Evolutionary conservation across 2,888 invertebrate species (phyloP), one percentile per base, ranked within the genome.

Genomic region (Hirtodrosophila duncani): DNA sequence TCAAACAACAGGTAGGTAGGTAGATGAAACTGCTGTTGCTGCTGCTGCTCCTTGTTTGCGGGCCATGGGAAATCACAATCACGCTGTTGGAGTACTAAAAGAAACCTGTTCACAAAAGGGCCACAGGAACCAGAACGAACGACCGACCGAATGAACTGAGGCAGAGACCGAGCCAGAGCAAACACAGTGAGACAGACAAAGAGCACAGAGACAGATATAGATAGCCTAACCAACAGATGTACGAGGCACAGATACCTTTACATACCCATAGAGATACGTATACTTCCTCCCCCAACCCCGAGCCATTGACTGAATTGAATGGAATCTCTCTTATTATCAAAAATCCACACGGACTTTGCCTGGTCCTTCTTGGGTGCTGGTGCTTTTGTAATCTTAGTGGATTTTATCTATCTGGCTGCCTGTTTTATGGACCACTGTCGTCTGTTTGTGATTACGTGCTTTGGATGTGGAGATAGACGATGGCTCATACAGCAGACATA

Each of bases 41-140:
- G 24, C 44, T 11, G 49, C 29, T 43, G 63, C 68, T 70, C 48
- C 68, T 58, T 67, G 67, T 68, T 67, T 61, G 67, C 61, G 48
- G 62, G 49, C 67, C 75, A 79, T 79, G 82, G 81, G 82, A 82
- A 80, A 75, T 81, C 61, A 63, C 50, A 80, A 75, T 81, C 61
- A 63, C 50, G 64, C 56, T 49, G 67, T 36, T 56, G 21, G 48
- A 33, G 52, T n/a, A n/a, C n/a, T n/a, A n/a, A n/a, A n/a, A n/a
- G 58, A 70, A 81, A 81, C 81, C 81, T 81, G 81, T 78, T 81
- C 67, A 68, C 69, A 59, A 63, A 68, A 50, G 58, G 51, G 11
- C 41, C 30, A 45, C 29, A 36, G 7, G 21, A 50, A 56, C 39
- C 43, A 43, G 44, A 55, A 48, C 11, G 26, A 46, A 43, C 33